These are phyloP conservation scores for Neolamprologus tretocephalus DNA, from an alignment of 2,113 vertebrate species.

Conservation along the genomic window DNA sequence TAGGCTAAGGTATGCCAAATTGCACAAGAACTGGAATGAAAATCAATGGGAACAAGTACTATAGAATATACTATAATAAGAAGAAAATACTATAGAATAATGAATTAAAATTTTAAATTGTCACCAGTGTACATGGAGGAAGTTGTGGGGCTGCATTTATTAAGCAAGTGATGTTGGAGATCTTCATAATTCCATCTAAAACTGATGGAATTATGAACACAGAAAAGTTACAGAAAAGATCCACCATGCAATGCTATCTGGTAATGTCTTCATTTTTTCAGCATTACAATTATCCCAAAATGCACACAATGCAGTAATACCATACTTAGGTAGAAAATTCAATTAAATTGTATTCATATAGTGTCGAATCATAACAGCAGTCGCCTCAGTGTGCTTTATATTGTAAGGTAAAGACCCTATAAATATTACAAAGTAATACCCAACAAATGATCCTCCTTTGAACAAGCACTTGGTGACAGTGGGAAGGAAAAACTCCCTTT, in stretches of 20 bases:
- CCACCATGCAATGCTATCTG: neutral
- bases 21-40: neutral
- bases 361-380: neutral
- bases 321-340: neutral
- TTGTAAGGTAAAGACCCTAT: neutral
- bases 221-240: neutral
- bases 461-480: neutral
- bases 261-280: neutral
- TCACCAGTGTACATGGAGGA: accelerated
- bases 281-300: neutral
- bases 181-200: neutral
- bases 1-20: neutral
- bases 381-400: neutral
- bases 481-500: neutral
- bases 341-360: neutral
- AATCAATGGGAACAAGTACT: neutral
- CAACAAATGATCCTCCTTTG: neutral
- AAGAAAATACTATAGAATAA: neutral
- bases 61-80: neutral
- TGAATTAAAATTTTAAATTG: neutral
- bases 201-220: neutral
- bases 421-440: neutral
- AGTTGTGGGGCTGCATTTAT: neutral
- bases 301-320: neutral
- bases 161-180: neutral